A percentile compares a stretch with the other conserved stretches of the same genome.
These are phyloP conservation scores for Etheostoma nigrum DNA, from an alignment of 2,797 vertebrate species.

Conservation along the genomic window DNA sequence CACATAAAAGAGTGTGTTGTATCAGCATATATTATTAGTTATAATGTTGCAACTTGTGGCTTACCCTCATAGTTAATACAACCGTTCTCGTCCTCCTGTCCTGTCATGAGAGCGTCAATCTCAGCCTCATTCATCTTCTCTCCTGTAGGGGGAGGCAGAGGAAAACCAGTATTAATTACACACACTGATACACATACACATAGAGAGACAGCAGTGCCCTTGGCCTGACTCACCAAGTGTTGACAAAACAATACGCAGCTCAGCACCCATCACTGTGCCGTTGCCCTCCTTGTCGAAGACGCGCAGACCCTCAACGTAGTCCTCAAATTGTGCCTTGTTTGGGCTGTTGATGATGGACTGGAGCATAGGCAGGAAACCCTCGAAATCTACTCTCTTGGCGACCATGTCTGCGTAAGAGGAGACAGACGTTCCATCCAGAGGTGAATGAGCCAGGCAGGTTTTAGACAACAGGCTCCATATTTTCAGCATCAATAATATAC, in stretches of 20 bases:
- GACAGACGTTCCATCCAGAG: slow-evolving; percentile 1
- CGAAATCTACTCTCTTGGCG: slow-evolving; percentile 94
- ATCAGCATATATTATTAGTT: background rate
- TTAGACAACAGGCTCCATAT: background rate
- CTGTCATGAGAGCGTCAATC: slow-evolving; percentile 93
- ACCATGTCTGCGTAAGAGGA: slow-evolving; percentile 87
- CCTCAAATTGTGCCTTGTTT: slow-evolving; percentile 93
- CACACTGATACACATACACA: background rate
- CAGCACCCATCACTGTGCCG: slow-evolving; percentile 98
- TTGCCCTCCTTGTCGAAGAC: slow-evolving; percentile 99
- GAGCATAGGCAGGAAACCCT: slow-evolving; percentile 97
- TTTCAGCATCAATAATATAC: background rate
- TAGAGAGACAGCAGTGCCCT: background rate
- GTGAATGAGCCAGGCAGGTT: background rate
- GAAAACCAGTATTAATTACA: slow-evolving; percentile 23
- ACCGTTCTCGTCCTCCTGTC: slow-evolving; percentile 98
- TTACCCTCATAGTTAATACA: slow-evolving; percentile 97
- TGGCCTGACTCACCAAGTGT: slow-evolving; percentile 91
- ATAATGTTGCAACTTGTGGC: slow-evolving; percentile 28
- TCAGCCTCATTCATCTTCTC: slow-evolving; percentile 97
- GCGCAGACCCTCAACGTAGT: slow-evolving; percentile 99
- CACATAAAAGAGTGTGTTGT: background rate
- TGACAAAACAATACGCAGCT: slow-evolving; percentile 97
- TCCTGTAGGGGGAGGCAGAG: slow-evolving; percentile 82
- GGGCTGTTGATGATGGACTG: slow-evolving; percentile 97